Conservation (phyloP, 2,888 invertebrate species). For the Lepidonotus clava region DNA sequence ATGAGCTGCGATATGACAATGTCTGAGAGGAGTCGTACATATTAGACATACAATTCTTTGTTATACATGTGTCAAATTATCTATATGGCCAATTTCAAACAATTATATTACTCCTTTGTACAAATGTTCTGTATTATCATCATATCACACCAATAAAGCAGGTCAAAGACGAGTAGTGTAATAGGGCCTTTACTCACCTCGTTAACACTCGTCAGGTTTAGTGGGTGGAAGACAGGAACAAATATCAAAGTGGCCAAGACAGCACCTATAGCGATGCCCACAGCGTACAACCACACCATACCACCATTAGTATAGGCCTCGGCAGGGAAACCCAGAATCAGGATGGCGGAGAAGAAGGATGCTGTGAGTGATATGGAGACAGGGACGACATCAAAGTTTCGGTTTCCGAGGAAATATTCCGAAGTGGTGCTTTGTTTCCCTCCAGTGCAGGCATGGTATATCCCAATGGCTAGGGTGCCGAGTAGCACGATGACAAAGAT, state of each 20-base stretch:
- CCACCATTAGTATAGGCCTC: conserved; percentile 76
- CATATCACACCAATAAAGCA: too few relatives aligned
- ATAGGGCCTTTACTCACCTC: too few relatives aligned
- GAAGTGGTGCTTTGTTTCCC: conserved; percentile 82
- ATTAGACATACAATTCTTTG: too few relatives aligned
- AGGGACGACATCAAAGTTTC: conserved; percentile 77
- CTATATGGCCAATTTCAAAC: too few relatives aligned
- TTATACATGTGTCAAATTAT: too few relatives aligned
- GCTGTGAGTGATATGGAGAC: conserved; percentile 79
- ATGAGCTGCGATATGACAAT: too few relatives aligned
- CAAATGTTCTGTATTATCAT: too few relatives aligned
- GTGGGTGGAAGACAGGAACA: conserved; percentile 60
- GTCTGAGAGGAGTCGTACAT: too few relatives aligned
- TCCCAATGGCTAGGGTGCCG: conserved; percentile 77
- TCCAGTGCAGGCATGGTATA: conserved; percentile 82
- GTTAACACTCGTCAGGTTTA: conserved; percentile 63
- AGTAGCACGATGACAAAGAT: conserved; percentile 75
- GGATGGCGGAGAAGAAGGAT: conserved; percentile 78
- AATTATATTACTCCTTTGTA: too few relatives aligned
- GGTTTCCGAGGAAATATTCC: conserved; percentile 78
- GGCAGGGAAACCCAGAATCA: conserved; percentile 75
- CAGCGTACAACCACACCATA: conserved; percentile 71
- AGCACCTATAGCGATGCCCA: conserved; percentile 71
- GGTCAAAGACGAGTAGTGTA: too few relatives aligned
- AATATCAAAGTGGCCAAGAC: conserved; percentile 72